phyloP scores from a whole-genome alignment of 1,140 invertebrate species.

The Batillaria attramentaria region DNA sequence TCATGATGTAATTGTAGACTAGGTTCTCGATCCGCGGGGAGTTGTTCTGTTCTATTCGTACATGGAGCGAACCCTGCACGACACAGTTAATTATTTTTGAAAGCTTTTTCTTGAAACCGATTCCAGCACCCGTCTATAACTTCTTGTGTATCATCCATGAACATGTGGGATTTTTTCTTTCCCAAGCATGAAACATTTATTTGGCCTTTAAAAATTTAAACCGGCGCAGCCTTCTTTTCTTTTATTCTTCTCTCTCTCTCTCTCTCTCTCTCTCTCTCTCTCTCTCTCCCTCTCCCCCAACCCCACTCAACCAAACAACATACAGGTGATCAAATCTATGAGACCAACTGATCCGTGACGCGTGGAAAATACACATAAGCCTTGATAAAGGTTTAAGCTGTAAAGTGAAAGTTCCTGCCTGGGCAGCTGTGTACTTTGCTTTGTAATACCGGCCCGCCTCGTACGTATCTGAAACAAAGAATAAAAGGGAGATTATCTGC shows the following conservation, averaged over 20 bases:
- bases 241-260: neutral
- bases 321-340: too few species aligned
- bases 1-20: neutral
- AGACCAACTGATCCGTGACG: too few species aligned
- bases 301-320: too few species aligned
- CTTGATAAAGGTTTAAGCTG: too few species aligned
- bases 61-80: neutral
- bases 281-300: too few species aligned
- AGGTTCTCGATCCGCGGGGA: neutral
- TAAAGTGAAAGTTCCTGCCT: neutral
- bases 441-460: slow-evolving; percentile 52
- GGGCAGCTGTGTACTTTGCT: slow-evolving; percentile 29
- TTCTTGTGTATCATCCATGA: neutral
- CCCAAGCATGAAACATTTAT: too few species aligned
- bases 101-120: neutral
- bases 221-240: too few species aligned
- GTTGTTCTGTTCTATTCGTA: slow-evolving; percentile 1
- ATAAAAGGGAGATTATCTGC: too few species aligned
- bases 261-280: neutral
- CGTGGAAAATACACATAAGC: too few species aligned
- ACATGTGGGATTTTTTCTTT: too few species aligned
- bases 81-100: neutral
- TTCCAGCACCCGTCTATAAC: neutral
- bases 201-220: too few species aligned
- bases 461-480: slow-evolving; percentile 52